Evolutionary conservation across 2,888 invertebrate genomes (phyloP).

Genomic region (Allolobophora icterica): DNA sequence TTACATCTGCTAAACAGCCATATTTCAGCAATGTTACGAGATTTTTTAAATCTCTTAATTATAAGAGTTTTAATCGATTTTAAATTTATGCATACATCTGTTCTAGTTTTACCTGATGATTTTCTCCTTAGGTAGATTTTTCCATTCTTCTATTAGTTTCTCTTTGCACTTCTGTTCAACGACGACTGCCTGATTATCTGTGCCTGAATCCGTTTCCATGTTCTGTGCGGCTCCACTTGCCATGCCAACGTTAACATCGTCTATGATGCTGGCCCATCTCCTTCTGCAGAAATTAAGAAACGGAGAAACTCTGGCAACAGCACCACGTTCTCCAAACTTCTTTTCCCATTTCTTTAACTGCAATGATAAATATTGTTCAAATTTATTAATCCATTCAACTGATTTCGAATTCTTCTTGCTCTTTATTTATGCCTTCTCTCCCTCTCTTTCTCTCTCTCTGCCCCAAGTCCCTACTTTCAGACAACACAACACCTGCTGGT

Average conservation of each 20-base stretch:
- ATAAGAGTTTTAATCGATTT: too few species aligned
- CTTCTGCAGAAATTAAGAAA: conserved; percentile 56
- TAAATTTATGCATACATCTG: background rate
- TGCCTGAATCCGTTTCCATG: background rate
- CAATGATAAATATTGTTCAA: background rate
- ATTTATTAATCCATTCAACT: background rate
- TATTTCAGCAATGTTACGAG: background rate
- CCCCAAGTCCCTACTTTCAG: too few species aligned
- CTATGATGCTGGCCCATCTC: conserved; percentile 36
- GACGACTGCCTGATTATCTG: background rate
- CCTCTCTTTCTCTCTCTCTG: background rate
- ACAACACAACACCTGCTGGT: too few species aligned
- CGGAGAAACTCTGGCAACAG: conserved; percentile 33
- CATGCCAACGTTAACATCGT: background rate
- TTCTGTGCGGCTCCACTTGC: background rate
- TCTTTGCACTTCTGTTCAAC: background rate
- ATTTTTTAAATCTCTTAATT: too few species aligned
- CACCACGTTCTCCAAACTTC: conserved; percentile 18
- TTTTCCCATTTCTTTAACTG: conserved; percentile 33
- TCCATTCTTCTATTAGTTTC: conserved; percentile 24
- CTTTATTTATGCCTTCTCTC: background rate
- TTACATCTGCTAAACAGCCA: background rate
- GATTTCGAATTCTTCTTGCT: background rate
- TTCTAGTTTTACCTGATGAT: background rate
- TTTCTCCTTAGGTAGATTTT: background rate